Evolutionary conservation across 2,888 invertebrate species (phyloP), one percentile per base, ranked within the genome.

Genomic region (Pristionchus japonicus): DNA sequence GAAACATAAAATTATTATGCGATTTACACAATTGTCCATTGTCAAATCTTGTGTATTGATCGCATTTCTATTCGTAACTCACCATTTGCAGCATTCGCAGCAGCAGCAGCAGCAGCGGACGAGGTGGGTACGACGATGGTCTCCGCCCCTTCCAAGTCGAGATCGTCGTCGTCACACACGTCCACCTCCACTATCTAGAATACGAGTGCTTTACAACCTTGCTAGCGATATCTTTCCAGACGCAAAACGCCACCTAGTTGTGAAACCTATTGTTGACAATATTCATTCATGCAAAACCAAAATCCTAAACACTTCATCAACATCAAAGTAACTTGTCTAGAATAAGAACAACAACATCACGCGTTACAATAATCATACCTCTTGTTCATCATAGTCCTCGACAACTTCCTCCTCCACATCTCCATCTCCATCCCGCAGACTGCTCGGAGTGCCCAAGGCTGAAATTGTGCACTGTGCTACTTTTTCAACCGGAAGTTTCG

Each of bases 341-440:
- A n/a, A n/a, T n/a, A n/a, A n/a, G n/a, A n/a, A n/a, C n/a, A n/a
- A n/a, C n/a, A n/a, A n/a, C n/a, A n/a, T n/a, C n/a, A n/a, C n/a
- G n/a, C n/a, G n/a, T 37, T 37, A 77, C 4, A 34, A 37, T n/a
- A 49, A 49, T 9, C 27, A 0, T 3, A 83, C 82, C 82, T 52
- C 82, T 34, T 85, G 64, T 40, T 67, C 67, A 61, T 85, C n/a
- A 34, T 27, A 64, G 15, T 67, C 85, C 40, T 85, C 85, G 1
- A 40, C 64, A n/a, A n/a, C 64, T 85, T 67, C 67, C 27, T 64
- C 85, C 0, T 85, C 67, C 43, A 43, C 61, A 61, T 85, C 85
- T 34, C 31, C 34, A 40, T 52, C 49, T 15, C 20, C 6, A 31
- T 57, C 61, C 3, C 57, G 20, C 40, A 52, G 13, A 31, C 67